A percentile compares a stretch with the other conserved stretches of the same genome.
Evolutionary conservation across 2,113 vertebrate genomes (phyloP).

Genomic region (Poeciliopsis turrubarensis): DNA sequence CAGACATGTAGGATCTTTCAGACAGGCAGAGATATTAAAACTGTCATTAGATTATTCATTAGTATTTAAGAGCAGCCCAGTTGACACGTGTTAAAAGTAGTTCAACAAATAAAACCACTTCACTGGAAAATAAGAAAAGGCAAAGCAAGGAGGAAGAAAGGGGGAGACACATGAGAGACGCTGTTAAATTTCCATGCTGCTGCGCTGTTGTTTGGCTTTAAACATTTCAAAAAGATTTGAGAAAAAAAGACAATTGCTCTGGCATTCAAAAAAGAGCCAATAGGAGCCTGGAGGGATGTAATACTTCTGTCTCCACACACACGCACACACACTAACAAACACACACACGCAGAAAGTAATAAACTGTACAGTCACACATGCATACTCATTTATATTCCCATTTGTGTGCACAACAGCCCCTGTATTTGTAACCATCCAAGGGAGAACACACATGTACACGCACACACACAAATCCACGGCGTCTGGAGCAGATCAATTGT

Average conservation of each 20-base stretch:
- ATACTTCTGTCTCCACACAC: constrained; percentile 41
- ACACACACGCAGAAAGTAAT: constrained; percentile 10
- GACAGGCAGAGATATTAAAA: constrained; percentile 60
- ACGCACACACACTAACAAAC: constrained; percentile 13
- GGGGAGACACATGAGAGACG: constrained; percentile 61
- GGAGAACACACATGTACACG: constrained; percentile 30
- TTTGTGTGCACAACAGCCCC: constrained; percentile 43
- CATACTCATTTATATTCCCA: constrained; percentile 49
- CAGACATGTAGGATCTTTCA: constrained; percentile 63
- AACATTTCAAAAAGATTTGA: constrained; percentile 67
- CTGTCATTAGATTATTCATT: constrained; percentile 76
- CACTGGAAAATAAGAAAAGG: constrained; percentile 19
- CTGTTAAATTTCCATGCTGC: constrained; percentile 61
- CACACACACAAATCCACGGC: constrained; percentile 41
- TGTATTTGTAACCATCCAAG: constrained; percentile 50
- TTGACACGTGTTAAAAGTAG: constrained; percentile 60
- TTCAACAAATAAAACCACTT: constrained; percentile 72
- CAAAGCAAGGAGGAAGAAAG: constrained; percentile 19
- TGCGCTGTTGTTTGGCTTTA: constrained; percentile 62
- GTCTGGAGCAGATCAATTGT: constrained; percentile 83
- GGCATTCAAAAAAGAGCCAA: constrained; percentile 74
- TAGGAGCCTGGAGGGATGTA: constrained; percentile 77
- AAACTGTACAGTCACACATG: constrained; percentile 44
- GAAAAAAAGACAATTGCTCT: constrained; percentile 65
- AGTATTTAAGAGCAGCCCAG: constrained; percentile 52